Base-by-base conservation (phyloP, 2,113 vertebrate genomes). In the Stercorarius parasiticus region DNA sequence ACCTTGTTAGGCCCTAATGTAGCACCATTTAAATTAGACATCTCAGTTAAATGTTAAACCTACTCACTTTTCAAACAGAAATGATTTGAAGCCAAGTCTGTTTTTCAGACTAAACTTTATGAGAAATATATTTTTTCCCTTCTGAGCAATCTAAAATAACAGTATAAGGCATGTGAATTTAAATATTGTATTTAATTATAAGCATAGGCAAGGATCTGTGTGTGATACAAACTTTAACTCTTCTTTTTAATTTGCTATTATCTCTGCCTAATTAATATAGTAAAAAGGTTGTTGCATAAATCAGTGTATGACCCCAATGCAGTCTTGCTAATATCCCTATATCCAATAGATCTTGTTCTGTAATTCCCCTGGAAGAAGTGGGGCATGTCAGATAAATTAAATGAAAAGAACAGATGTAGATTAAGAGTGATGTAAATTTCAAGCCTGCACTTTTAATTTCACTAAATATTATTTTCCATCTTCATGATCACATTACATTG, bases 381-480 rank as follows among this genome's bases (percentile, higher is more conserved):
- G 74, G 92, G 29, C 58, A 93, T 76, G 85, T 93, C 90, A 95
- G 83, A 96, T 94, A 97, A 96, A 97, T 97, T 94, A 97, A 97
- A 96, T 86, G 76, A 96, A 97, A 95, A 92, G 85, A 93, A 94
- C 61, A 93, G 91, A 96, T 96, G 61, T 94, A 97, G 93, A 96
- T 95, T 95, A 97, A 95, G 76, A 97, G 38, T 70, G 92, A 98
- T 97, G 87, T 95, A 97, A 76, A 96, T 97, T 97, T 97, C 76
- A 86, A 95, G 73, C 32, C 73, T 74, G 77, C 91, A 92, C 82
- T 97, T 98, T 97, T 98, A 98, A 98, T 98, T 98, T 98, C 78
- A 88, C 94, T 97, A 98, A 98, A 98, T 98, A 97, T 96, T 98
- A 97, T 98, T 98, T 97, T 96, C 94, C 81, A 89, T 97, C 82